phyloP scores from a whole-genome alignment of 2,113 vertebrate species.

The Rhinolophus ferrumequinum region DNA sequence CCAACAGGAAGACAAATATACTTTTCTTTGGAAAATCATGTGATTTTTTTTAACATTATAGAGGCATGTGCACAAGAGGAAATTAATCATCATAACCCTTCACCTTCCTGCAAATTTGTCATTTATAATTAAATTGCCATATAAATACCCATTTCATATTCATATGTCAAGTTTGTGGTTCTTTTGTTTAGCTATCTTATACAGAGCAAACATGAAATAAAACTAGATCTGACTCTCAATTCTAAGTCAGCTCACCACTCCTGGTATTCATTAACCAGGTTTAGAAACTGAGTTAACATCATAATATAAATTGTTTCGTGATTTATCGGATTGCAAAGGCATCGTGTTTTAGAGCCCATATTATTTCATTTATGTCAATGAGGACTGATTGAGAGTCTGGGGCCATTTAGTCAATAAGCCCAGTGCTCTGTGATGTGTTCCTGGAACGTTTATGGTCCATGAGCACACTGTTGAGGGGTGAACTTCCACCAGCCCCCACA shows the following conservation, averaged over 20 bases:
- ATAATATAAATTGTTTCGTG: neutral
- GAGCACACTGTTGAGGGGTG: neutral
- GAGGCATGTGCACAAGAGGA: neutral
- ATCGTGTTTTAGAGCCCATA: neutral
- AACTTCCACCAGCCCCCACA: neutral
- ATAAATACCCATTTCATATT: neutral
- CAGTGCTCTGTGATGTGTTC: neutral
- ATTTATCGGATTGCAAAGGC: constrained; percentile 9
- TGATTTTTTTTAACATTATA: constrained; percentile 18
- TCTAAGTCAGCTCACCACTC: neutral
- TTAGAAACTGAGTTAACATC: constrained; percentile 30
- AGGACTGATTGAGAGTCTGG: constrained; percentile 13
- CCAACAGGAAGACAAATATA: neutral
- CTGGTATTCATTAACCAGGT: neutral
- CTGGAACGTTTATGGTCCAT: constrained; percentile 1
- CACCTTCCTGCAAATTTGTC: neutral
- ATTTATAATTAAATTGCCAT: neutral
- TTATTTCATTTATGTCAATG: constrained; percentile 29
- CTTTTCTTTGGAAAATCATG: constrained; percentile 28
- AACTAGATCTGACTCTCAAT: neutral
- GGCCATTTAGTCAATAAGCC: neutral
- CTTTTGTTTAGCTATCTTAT: neutral
- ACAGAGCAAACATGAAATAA: neutral
- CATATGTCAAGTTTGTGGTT: neutral
- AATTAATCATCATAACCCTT: constrained; percentile 27